Conservation (phyloP, 1,140 invertebrate genomes). For the Ladona fulva region DNA sequence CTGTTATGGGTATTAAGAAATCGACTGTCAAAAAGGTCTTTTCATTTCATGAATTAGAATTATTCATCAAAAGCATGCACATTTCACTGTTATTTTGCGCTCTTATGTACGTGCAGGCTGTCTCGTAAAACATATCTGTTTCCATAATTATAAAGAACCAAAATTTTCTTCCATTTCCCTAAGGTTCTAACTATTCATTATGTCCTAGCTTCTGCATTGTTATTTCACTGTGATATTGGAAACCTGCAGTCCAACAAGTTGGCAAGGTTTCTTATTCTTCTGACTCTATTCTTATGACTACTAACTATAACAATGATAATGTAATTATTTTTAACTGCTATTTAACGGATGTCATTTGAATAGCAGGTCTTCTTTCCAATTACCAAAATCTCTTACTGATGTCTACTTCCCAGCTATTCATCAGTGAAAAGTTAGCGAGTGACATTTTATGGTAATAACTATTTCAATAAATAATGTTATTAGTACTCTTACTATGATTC, state of each 20-base stretch:
- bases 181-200: conserved; percentile 2
- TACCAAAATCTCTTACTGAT: background rate
- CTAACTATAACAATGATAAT: background rate
- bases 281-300: background rate
- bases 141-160: background rate
- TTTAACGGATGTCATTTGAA: conserved; percentile 4
- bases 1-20: background rate
- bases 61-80: background rate
- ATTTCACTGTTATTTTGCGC: background rate
- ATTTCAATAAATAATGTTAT: conserved; percentile 13
- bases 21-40: background rate
- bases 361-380: conserved; percentile 5
- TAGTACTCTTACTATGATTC: background rate
- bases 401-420: background rate
- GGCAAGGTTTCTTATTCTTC: background rate
- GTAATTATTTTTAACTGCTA: conserved; percentile 10
- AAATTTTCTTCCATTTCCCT: background rate
- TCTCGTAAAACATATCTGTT: conserved; percentile 6
- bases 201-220: conserved; percentile 13
- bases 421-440: background rate
- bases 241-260: background rate
- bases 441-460: conserved; percentile 13
- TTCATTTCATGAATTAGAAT: background rate
- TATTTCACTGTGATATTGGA: conserved; percentile 16
- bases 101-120: background rate